Evolutionary conservation across 1,140 invertebrate genomes (phyloP).

Genomic region (Diorhabda elongata): DNA sequence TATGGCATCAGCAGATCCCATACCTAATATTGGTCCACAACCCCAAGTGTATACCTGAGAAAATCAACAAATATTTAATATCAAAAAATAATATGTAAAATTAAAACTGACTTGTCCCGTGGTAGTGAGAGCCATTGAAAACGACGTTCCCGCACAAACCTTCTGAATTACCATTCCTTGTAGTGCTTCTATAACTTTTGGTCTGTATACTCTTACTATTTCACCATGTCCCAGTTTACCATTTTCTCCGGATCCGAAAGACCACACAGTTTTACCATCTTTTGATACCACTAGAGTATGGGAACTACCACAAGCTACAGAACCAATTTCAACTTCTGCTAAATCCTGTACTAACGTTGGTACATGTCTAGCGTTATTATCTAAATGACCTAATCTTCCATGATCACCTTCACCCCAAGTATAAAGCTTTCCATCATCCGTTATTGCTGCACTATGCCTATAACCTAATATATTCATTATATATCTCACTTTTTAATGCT

Average conservation of each 20-base stretch:
- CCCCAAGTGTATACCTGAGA: constrained; percentile 63
- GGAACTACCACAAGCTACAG: constrained; percentile 61
- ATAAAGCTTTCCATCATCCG: constrained; percentile 54
- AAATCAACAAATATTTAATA: neutral
- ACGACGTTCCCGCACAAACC: constrained; percentile 58
- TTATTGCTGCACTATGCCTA: constrained; percentile 58
- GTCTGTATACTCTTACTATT: constrained; percentile 55
- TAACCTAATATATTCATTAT: constrained; percentile 46
- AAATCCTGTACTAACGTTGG: constrained; percentile 59
- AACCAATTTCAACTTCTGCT: constrained; percentile 55
- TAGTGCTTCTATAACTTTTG: constrained; percentile 61
- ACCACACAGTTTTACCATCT: constrained; percentile 64
- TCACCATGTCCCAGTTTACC: constrained; percentile 63
- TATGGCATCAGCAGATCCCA: constrained; percentile 56
- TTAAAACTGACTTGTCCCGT: constrained; percentile 48
- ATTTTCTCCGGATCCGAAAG: constrained; percentile 60
- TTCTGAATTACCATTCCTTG: constrained; percentile 58
- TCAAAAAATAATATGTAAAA: constrained; percentile 6
- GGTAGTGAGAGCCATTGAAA: constrained; percentile 59
- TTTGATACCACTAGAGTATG: constrained; percentile 61
- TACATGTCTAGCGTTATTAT: constrained; percentile 51
- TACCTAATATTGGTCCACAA: constrained; percentile 57
- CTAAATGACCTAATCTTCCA: constrained; percentile 58
- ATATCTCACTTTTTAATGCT: too few species aligned
- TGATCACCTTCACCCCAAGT: constrained; percentile 65